A percentile compares a stretch with the other conserved stretches of the same genome.
These are phyloP conservation scores for Himalopsyche kuldschensis DNA, from an alignment of 2,888 invertebrate species.

Conservation along the genomic window DNA sequence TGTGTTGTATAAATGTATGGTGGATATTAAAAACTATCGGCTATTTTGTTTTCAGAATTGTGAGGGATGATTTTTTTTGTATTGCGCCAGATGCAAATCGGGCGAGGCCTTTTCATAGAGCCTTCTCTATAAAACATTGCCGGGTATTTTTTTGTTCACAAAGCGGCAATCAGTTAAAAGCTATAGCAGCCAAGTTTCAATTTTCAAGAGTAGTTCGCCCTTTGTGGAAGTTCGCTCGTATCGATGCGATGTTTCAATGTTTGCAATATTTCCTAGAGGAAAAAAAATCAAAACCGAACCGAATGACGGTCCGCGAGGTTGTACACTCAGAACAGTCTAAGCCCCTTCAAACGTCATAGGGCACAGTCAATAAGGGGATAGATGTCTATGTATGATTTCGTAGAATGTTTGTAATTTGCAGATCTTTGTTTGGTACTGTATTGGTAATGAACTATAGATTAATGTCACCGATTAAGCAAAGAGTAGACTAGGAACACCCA, in stretches of 20 bases:
- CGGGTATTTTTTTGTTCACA: background rate
- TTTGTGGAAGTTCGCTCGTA: conserved; percentile 7
- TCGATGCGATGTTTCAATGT: background rate
- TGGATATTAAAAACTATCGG: background rate
- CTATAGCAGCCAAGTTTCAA: conserved; percentile 11
- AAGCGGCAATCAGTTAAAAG: conserved; percentile 20
- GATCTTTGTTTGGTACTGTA: too few species aligned
- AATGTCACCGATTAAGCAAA: too few species aligned
- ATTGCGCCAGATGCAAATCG: background rate
- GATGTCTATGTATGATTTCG: too few species aligned
- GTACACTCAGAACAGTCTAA: too few species aligned
- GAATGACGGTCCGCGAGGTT: background rate
- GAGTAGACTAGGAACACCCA: too few species aligned
- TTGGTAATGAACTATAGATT: too few species aligned
- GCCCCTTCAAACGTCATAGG: too few species aligned
- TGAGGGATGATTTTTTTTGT: background rate
- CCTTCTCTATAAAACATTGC: background rate
- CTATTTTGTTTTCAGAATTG: background rate
- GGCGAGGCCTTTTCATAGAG: background rate
- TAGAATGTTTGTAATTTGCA: too few species aligned
- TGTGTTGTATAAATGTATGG: too few species aligned
- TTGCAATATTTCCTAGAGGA: background rate
- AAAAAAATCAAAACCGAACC: background rate
- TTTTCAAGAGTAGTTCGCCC: background rate
- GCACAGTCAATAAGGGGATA: too few species aligned